Percentiles rank a stretch among this genome's conserved stretches.
phyloP scores from a whole-genome alignment of 2,888 invertebrate genomes.

The Choreutis nemorana region DNA sequence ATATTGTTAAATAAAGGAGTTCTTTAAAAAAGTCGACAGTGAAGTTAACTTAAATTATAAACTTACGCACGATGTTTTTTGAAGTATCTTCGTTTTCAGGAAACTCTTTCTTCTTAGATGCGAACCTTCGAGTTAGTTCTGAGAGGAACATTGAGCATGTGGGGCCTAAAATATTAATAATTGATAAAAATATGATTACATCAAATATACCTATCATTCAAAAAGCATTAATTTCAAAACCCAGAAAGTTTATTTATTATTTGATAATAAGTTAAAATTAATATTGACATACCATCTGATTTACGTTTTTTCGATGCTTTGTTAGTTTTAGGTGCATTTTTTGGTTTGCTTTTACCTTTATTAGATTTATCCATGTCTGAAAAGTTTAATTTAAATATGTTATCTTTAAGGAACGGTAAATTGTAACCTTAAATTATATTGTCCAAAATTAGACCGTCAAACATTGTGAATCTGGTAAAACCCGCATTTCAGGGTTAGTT shows the following conservation, averaged over 20 bases:
- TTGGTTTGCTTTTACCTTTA: slow-evolving; percentile 45
- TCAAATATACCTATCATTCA: too few relatives aligned
- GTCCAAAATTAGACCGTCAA: too few relatives aligned
- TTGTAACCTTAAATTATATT: too few relatives aligned
- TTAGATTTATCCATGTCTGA: slow-evolving; percentile 39
- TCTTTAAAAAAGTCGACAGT: neutral
- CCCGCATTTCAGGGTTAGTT: too few relatives aligned
- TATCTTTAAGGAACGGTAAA: too few relatives aligned
- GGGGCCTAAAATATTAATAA: slow-evolving; percentile 25
- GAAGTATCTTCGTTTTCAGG: slow-evolving; percentile 31
- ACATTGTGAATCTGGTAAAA: too few relatives aligned
- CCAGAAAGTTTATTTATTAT: too few relatives aligned
- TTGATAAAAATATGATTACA: too few relatives aligned
- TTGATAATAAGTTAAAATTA: slow-evolving; percentile 4
- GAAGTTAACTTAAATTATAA: slow-evolving; percentile 4
- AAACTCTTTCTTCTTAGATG: slow-evolving; percentile 31
- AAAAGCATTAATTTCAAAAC: too few relatives aligned
- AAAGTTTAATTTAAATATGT: too few relatives aligned
- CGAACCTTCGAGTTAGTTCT: slow-evolving; percentile 39
- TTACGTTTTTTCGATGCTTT: slow-evolving; percentile 42
- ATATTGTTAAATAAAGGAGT: neutral
- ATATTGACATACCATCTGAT: slow-evolving; percentile 31
- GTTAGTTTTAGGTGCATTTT: slow-evolving; percentile 28
- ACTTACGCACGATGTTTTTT: slow-evolving; percentile 45
- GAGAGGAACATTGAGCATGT: slow-evolving; percentile 52